Percentiles rank a stretch among this genome's conserved stretches.
phyloP scores from a whole-genome alignment of 2,113 vertebrate genomes.

The Cacatua alba region DNA sequence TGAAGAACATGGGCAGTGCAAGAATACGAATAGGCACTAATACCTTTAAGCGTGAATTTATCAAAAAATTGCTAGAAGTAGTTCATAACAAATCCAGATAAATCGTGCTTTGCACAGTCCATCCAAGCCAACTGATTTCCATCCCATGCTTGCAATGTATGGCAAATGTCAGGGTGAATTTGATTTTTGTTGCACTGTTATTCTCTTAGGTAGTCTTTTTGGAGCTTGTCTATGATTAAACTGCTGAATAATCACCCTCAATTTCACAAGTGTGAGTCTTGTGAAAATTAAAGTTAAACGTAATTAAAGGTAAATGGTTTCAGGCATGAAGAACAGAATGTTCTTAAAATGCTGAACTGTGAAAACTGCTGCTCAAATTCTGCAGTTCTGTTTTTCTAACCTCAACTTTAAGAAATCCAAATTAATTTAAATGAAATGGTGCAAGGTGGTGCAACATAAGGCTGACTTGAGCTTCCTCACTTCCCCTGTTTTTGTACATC shows the following conservation, averaged over 20 bases:
- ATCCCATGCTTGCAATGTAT: neutral
- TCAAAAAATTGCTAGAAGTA: neutral
- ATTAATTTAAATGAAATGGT: neutral
- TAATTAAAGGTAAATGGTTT: neutral
- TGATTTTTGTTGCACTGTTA: neutral
- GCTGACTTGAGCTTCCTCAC: fast-evolving
- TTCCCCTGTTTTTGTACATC: neutral
- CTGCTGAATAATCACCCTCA: neutral
- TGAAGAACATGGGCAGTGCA: neutral
- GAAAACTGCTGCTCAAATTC: neutral
- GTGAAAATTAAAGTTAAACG: neutral
- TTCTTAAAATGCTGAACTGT: neutral
- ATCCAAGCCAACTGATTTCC: neutral
- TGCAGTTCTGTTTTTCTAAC: neutral
- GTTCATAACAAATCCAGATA: neutral
- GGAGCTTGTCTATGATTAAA: neutral
- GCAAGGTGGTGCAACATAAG: neutral
- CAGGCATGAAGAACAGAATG: neutral
- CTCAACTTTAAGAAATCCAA: neutral
- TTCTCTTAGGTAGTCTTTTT: neutral
- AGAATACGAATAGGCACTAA: neutral
- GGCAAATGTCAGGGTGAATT: neutral
- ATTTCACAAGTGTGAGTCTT: neutral
- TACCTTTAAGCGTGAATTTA: neutral
- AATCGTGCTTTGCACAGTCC: neutral